Percentiles rank a stretch among this genome's conserved stretches.
phyloP scores from a whole-genome alignment of 2,797 vertebrate genomes.

The Muraenolepis orangiensis region DNA sequence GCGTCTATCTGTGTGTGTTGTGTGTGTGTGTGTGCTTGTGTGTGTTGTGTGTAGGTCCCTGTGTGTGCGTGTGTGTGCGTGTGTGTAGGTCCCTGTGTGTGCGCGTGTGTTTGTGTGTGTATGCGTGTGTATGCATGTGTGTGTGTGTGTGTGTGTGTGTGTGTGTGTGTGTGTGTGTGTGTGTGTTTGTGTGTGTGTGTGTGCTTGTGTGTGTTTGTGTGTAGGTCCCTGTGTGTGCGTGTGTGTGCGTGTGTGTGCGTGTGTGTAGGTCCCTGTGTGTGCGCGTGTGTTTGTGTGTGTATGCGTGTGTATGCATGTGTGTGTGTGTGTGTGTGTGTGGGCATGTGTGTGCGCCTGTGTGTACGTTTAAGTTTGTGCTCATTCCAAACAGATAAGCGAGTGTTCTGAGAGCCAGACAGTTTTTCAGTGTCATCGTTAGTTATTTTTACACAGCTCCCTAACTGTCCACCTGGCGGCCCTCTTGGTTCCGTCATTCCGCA shows the following conservation, averaged over 20 bases:
- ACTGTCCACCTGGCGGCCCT: slow-evolving; percentile 19
- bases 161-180: not conserved
- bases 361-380: not conserved
- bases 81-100: too few relatives aligned
- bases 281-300: not conserved
- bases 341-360: not conserved
- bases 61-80: not conserved
- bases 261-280: not conserved
- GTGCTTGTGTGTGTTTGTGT: too few relatives aligned
- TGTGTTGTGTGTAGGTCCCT: too few relatives aligned
- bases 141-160: not conserved
- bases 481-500: slow-evolving; percentile 29
- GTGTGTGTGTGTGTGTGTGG: too few relatives aligned
- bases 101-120: too few relatives aligned
- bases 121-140: too few relatives aligned
- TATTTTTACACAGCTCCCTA: slow-evolving; percentile 42
- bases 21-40: not conserved
- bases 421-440: slow-evolving; percentile 54
- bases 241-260: not conserved
- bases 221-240: too few relatives aligned
- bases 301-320: too few relatives aligned
- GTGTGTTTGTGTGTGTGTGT: too few relatives aligned
- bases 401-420: slow-evolving; percentile 48
- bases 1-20: too few relatives aligned
- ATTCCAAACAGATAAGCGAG: slow-evolving; percentile 52